phyloP scores from a whole-genome alignment of 2,797 vertebrate genomes.

The Danio jaintianensis region DNA sequence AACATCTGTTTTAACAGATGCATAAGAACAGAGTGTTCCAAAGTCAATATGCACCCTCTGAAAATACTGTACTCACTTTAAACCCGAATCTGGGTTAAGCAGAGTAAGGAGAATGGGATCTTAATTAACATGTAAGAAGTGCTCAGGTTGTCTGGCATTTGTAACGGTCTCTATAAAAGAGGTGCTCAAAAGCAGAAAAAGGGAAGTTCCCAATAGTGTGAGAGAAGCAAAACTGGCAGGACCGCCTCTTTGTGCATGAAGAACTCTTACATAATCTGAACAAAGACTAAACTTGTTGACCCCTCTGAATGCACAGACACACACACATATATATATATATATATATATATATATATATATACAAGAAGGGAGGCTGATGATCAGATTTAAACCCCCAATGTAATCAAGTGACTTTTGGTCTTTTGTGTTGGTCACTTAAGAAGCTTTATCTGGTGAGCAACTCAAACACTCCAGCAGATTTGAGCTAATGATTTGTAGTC shows the following conservation, averaged over 20 bases:
- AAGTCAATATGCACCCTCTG: neutral
- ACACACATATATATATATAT: neutral
- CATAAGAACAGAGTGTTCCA: neutral
- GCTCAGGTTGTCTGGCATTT: slow-evolving; percentile 63
- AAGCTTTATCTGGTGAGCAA: neutral
- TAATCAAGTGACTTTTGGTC: slow-evolving; percentile 24
- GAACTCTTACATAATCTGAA: slow-evolving; percentile 73
- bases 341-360: neutral
- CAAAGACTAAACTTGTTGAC: slow-evolving; percentile 61
- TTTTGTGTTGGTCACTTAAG: neutral
- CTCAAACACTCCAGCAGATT: neutral
- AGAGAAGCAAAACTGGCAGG: slow-evolving; percentile 62
- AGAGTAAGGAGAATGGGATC: slow-evolving; percentile 41
- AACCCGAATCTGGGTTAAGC: slow-evolving; percentile 34
- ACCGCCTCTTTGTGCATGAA: slow-evolving; percentile 64
- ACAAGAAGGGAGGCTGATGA: slow-evolving; percentile 4
- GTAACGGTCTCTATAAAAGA: slow-evolving; percentile 26
- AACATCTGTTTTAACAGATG: slow-evolving; percentile 2
- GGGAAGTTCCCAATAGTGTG: slow-evolving; percentile 63
- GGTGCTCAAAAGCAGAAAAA: slow-evolving; percentile 59
- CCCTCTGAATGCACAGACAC: slow-evolving; percentile 57
- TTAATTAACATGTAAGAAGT: slow-evolving; percentile 53
- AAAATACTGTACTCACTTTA: neutral
- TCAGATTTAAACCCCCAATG: slow-evolving; percentile 12
- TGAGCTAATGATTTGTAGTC: slow-evolving; percentile 4